Conservation (phyloP, 2,113 vertebrate species). For the Chaenocephalus aceratus region DNA sequence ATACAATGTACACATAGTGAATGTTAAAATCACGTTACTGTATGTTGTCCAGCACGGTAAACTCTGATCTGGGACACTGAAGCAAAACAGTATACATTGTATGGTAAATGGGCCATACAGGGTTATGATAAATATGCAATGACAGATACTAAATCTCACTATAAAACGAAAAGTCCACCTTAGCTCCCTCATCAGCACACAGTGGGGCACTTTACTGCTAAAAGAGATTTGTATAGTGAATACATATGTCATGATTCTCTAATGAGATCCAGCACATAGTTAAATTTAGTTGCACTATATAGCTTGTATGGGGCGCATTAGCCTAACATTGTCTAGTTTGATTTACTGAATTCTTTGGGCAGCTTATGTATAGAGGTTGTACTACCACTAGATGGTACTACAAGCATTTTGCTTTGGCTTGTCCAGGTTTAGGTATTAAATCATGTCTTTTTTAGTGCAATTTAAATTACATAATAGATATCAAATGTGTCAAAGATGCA, state of each 20-base stretch:
- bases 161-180: slow-evolving; percentile 20
- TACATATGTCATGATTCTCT: slow-evolving; percentile 33
- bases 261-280: slow-evolving; percentile 28
- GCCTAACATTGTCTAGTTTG: slow-evolving; percentile 32
- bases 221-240: slow-evolving; percentile 39
- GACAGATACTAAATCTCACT: slow-evolving; percentile 22
- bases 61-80: slow-evolving; percentile 18
- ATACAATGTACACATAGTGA: not conserved
- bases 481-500: slow-evolving; percentile 7
- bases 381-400: slow-evolving; percentile 81
- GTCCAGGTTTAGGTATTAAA: slow-evolving; percentile 24
- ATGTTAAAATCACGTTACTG: slow-evolving; percentile 46
- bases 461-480: slow-evolving; percentile 58
- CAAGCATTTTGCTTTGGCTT: slow-evolving; percentile 57
- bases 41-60: not conserved
- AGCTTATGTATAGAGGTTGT: not conserved
- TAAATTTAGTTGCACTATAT: slow-evolving; percentile 41
- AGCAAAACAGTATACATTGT: slow-evolving; percentile 9
- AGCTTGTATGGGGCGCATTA: slow-evolving; percentile 23
- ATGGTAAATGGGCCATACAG: slow-evolving; percentile 30
- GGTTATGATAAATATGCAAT: slow-evolving; percentile 29
- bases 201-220: slow-evolving; percentile 41
- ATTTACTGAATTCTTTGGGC: slow-evolving; percentile 40
- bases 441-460: slow-evolving; percentile 1
- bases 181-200: slow-evolving; percentile 37